phyloP scores from a whole-genome alignment of 92 coral and sea anemone genomes.

The Epizoanthus ramosus region DNA sequence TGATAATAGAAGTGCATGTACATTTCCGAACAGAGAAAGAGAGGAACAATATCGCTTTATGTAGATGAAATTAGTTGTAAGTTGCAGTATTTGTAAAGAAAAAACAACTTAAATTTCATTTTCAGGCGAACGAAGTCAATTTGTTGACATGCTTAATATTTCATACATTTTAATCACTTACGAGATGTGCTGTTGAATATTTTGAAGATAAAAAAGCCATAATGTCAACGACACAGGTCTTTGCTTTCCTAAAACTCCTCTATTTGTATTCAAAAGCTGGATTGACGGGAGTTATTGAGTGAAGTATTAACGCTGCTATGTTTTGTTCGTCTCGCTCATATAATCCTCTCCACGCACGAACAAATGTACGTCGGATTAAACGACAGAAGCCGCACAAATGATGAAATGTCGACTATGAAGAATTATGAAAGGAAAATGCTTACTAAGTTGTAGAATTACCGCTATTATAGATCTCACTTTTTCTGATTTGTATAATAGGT shows the following conservation, averaged over 20 bases:
- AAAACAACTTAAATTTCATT: neutral
- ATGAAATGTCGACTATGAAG: neutral
- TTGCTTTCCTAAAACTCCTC: neutral
- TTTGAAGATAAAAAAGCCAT: slow-evolving; percentile 3
- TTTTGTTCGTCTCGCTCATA: neutral
- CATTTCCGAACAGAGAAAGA: neutral
- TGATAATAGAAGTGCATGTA: neutral
- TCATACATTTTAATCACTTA: neutral
- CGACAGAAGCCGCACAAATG: neutral
- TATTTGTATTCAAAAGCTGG: neutral
- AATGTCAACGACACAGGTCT: neutral
- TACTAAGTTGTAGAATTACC: neutral
- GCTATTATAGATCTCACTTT: neutral
- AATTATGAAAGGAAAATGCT: slow-evolving; percentile 1
- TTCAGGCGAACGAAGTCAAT: neutral
- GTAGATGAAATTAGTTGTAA: neutral
- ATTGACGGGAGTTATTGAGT: neutral
- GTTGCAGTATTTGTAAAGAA: slow-evolving; percentile 11
- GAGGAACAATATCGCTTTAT: slow-evolving; percentile 19
- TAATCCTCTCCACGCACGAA: neutral
- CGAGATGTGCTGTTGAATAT: slow-evolving; percentile 3
- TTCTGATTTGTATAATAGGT: neutral
- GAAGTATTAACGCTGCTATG: neutral
- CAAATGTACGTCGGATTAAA: neutral
- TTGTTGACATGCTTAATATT: slow-evolving; percentile 17